phyloP scores from a whole-genome alignment of 1,140 invertebrate genomes.

The Drosophila ogumai region DNA sequence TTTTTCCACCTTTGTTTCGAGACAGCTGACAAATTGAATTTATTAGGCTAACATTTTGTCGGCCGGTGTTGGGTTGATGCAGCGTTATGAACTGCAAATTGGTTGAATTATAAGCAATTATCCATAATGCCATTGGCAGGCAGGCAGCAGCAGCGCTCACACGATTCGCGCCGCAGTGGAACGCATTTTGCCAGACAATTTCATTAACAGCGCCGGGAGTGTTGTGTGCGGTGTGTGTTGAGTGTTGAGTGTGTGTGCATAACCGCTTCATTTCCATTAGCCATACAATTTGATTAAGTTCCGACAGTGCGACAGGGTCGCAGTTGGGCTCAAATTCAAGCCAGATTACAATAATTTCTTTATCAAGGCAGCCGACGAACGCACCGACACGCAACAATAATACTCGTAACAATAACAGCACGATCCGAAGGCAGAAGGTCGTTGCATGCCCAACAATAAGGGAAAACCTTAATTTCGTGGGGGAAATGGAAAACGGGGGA shows the following conservation, averaged over 20 bases:
- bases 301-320: slow-evolving; percentile 25
- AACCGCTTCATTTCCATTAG: slow-evolving; percentile 53
- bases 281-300: slow-evolving; percentile 71
- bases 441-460: slow-evolving; percentile 50
- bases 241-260: slow-evolving; percentile 24
- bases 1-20: slow-evolving; percentile 1
- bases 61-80: slow-evolving; percentile 35
- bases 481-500: slow-evolving; percentile 46
- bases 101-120: slow-evolving; percentile 74
- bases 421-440: slow-evolving; percentile 33
- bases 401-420: slow-evolving; percentile 28
- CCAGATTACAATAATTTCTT: slow-evolving; percentile 63
- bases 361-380: slow-evolving; percentile 34
- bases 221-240: slow-evolving; percentile 1
- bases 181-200: slow-evolving; percentile 70
- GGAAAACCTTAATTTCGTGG: slow-evolving; percentile 54
- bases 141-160: slow-evolving; percentile 17
- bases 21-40: slow-evolving; percentile 54
- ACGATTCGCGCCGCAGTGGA: slow-evolving; percentile 53
- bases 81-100: slow-evolving; percentile 73
- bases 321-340: slow-evolving; percentile 30
- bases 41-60: slow-evolving; percentile 40
- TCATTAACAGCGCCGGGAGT: slow-evolving; percentile 60
- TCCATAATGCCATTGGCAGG: slow-evolving; percentile 67
- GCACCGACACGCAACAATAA: slow-evolving; percentile 50